Evolutionary conservation across 1,140 invertebrate genomes (phyloP).

Genomic region (Drosophila lacteicornis): DNA sequence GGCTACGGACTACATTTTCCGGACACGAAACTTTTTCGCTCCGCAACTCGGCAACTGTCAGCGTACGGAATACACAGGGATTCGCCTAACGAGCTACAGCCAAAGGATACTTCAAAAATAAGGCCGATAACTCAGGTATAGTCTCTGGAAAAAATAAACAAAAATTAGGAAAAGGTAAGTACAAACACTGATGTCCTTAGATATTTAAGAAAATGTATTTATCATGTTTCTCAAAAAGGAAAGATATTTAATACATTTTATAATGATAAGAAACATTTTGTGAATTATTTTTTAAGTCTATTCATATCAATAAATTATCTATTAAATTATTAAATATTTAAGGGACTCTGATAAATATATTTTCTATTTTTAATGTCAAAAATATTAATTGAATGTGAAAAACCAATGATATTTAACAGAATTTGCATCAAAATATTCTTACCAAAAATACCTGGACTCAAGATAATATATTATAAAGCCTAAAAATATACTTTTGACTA

Average conservation of each 20-base stretch:
- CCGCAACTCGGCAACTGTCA: slow-evolving; percentile 26
- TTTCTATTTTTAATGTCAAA: no score
- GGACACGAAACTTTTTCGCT: slow-evolving; percentile 44
- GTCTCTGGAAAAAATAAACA: background rate
- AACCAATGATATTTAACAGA: no score
- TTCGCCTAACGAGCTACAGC: slow-evolving; percentile 21
- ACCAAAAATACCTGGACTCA: no score
- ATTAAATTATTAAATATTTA: no score
- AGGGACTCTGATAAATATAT: background rate
- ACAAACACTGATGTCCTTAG: background rate
- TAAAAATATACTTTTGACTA: no score
- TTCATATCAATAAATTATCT: background rate
- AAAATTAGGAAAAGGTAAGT: background rate
- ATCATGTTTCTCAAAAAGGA: background rate
- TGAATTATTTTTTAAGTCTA: no score
- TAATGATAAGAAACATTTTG: no score
- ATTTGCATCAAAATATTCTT: background rate
- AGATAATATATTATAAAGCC: no score
- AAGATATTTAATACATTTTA: background rate
- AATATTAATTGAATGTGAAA: no score
- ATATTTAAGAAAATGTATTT: no score
- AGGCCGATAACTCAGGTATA: slow-evolving; percentile 2
- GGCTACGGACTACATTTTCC: slow-evolving; percentile 13
- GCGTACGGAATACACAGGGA: slow-evolving; percentile 12
- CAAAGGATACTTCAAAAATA: slow-evolving; percentile 20